A percentile compares a stretch with the other conserved stretches of the same genome.
Evolutionary conservation across 2,797 vertebrate species (phyloP).

Genomic region (Neostethus bicornis): DNA sequence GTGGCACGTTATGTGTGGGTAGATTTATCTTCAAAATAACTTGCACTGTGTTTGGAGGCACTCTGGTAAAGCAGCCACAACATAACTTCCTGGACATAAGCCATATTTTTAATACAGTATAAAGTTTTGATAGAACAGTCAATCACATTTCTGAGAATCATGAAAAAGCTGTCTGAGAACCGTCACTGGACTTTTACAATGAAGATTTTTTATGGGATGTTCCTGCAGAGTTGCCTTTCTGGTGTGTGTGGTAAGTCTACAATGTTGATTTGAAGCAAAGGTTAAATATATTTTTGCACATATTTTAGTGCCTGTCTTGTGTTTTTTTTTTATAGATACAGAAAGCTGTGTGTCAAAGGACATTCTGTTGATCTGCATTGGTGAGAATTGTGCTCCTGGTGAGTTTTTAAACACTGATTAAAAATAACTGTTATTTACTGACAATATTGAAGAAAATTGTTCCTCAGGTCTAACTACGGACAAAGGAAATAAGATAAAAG

Average conservation of each 20-base stretch:
- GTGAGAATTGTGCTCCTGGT: accelerated
- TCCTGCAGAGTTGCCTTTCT: background rate
- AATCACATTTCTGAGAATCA: constrained; percentile 9
- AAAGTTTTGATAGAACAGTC: background rate
- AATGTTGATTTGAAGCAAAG: background rate
- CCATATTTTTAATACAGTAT: too few species aligned
- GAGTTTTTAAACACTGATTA: constrained; percentile 1
- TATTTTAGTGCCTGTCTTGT: background rate
- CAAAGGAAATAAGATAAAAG: too few species aligned
- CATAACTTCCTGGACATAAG: background rate
- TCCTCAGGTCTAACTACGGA: too few species aligned
- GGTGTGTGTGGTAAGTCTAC: constrained; percentile 1
- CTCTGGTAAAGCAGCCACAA: constrained; percentile 3
- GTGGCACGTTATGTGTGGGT: background rate
- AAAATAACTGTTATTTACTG: too few species aligned
- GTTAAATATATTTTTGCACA: constrained; percentile 6
- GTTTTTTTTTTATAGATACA: background rate
- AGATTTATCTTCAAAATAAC: background rate
- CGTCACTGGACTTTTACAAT: constrained; percentile 1
- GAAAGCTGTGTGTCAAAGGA: accelerated
- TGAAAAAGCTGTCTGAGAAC: constrained; percentile 6
- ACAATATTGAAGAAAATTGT: too few species aligned
- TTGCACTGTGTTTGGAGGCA: background rate
- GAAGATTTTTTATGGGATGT: constrained; percentile 16
- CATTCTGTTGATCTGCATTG: background rate